A percentile compares a stretch with the other conserved stretches of the same genome.
These are phyloP conservation scores for Dryoscopus gambensis DNA, from an alignment of 2,113 vertebrate genomes.

Conservation along the genomic window DNA sequence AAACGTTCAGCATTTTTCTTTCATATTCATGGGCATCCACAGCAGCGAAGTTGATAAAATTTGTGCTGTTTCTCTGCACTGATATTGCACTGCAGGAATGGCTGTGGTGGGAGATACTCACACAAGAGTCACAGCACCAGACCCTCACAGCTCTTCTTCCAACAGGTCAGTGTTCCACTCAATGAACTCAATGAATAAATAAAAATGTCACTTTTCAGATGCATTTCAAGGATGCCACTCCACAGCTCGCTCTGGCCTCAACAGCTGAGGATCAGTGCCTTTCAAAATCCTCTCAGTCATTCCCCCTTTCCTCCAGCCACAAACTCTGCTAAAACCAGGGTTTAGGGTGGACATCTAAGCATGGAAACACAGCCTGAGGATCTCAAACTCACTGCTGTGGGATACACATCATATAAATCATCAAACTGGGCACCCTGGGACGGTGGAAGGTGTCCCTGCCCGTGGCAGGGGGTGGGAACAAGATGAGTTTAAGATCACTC, in stretches of 20 bases:
- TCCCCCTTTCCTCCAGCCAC: neutral
- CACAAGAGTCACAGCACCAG: neutral
- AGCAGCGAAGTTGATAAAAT: neutral
- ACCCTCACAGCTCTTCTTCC: neutral
- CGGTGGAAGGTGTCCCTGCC: neutral
- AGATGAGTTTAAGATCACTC: neutral
- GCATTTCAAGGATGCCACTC: neutral
- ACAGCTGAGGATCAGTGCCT: neutral
- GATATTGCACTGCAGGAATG: neutral
- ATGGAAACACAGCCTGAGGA: neutral
- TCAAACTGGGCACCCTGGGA: neutral
- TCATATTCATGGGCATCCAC: neutral
- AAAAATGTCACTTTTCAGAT: neutral
- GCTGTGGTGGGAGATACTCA: neutral
- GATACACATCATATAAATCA: rapidly evolving
- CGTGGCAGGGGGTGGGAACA: neutral
- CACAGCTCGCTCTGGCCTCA: no score
- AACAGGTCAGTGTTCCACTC: neutral
- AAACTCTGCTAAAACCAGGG: neutral
- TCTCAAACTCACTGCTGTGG: neutral
- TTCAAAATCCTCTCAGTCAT: neutral
- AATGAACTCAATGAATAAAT: neutral
- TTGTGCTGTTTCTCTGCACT: neutral
- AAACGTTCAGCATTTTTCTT: neutral
- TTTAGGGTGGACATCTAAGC: neutral